Percentiles rank a stretch among this genome's conserved stretches.
These are phyloP conservation scores for Eolophus roseicapilla DNA, from an alignment of 2,113 vertebrate species.

Conservation along the genomic window DNA sequence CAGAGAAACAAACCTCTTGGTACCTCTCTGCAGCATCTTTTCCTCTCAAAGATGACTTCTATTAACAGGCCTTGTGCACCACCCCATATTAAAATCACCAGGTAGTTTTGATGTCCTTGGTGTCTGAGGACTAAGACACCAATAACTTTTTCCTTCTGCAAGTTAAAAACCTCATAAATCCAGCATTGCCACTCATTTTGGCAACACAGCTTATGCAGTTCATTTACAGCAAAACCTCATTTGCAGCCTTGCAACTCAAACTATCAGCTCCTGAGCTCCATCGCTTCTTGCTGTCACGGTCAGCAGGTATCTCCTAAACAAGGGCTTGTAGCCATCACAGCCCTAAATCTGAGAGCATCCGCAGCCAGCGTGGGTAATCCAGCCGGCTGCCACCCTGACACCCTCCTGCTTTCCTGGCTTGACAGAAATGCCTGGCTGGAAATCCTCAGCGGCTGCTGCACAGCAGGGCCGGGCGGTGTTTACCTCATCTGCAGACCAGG, in stretches of 20 bases:
- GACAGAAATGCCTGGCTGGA: background rate
- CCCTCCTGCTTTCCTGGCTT: background rate
- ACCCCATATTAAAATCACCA: background rate
- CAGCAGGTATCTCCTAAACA: background rate
- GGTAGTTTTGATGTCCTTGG: background rate
- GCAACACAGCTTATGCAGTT: fast-evolving
- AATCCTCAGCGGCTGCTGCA: background rate
- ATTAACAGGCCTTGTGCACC: background rate
- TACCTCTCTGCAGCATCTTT: background rate
- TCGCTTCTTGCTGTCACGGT: fast-evolving
- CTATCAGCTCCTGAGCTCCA: background rate
- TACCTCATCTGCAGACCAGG: constrained; percentile 52
- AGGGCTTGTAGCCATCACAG: fast-evolving
- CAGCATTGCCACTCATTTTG: background rate
- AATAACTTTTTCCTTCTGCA: background rate
- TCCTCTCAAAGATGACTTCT: background rate
- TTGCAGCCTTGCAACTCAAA: background rate
- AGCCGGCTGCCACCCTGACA: background rate
- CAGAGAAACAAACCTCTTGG: background rate
- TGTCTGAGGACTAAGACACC: background rate
- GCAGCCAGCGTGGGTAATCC: background rate
- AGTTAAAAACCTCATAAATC: background rate
- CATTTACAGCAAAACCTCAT: background rate
- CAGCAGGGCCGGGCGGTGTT: background rate
- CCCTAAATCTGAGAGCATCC: fast-evolving